A percentile compares a stretch with the other conserved stretches of the same genome.
These are phyloP conservation scores for Sinonovacula constricta DNA, from an alignment of 1,140 invertebrate species.

Conservation along the genomic window DNA sequence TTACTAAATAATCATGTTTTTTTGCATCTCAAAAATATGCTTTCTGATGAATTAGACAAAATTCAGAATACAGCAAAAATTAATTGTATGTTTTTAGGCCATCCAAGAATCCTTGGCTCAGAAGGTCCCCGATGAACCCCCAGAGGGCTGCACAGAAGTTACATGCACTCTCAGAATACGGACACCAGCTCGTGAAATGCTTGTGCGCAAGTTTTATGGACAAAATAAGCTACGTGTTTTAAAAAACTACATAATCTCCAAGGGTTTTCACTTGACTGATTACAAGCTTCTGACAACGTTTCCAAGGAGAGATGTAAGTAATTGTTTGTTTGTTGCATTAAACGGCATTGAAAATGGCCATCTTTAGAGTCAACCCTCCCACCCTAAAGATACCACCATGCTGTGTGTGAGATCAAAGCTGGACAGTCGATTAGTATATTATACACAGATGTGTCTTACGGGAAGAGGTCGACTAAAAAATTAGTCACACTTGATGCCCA, in stretches of 20 bases:
- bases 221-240: constrained; percentile 85
- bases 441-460: no score
- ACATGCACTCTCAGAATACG: constrained; percentile 88
- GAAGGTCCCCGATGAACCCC: constrained; percentile 83
- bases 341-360: no score
- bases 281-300: constrained; percentile 95
- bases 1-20: no score
- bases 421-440: neutral
- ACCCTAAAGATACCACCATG: neutral
- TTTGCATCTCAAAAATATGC: no score
- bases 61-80: no score
- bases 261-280: constrained; percentile 91
- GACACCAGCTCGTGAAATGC: constrained; percentile 85
- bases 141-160: constrained; percentile 80
- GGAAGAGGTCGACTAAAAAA: no score
- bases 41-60: no score
- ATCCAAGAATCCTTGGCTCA: constrained; percentile 76
- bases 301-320: constrained; percentile 89
- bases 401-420: neutral
- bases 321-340: no score
- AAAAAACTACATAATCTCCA: constrained; percentile 90
- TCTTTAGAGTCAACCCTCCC: no score
- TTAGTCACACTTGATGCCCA: no score
- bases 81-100: constrained; percentile 65
- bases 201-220: constrained; percentile 87